A percentile compares a stretch with the other conserved stretches of the same genome.
Conservation (phyloP, 2,797 vertebrate species). For the Gymnodraco acuticeps region DNA sequence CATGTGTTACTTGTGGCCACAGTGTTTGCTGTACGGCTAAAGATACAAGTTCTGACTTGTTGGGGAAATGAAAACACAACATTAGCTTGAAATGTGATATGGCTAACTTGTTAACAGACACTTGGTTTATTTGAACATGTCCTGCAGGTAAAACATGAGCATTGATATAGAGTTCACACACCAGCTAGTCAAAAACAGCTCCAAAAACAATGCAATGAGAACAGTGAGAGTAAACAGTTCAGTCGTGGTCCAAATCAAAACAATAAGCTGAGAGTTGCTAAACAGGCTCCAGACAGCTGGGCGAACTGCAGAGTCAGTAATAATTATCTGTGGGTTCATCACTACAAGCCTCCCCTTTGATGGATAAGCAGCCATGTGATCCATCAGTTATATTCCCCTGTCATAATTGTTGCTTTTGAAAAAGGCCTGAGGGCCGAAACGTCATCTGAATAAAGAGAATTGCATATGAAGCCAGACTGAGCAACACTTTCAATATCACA, state of each 20-base stretch:
- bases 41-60: not conserved
- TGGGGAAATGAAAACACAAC: not conserved
- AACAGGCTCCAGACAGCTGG: not conserved
- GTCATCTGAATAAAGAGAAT: too few relatives aligned
- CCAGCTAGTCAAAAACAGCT: not conserved
- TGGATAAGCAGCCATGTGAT: not conserved
- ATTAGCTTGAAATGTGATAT: not conserved
- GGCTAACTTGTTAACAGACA: not conserved
- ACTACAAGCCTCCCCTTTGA: not conserved
- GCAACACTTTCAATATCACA: not conserved
- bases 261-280: not conserved
- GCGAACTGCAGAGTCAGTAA: not conserved
- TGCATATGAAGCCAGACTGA: too few relatives aligned
- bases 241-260: not conserved
- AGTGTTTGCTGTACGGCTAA: not conserved
- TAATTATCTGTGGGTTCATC: constrained; percentile 1
- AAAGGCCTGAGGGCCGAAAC: too few relatives aligned
- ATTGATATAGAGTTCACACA: not conserved
- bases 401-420: not conserved
- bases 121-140: not conserved
- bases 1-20: not conserved
- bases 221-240: not conserved
- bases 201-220: not conserved
- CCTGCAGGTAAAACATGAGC: not conserved
- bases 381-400: not conserved